These are phyloP conservation scores for Sycophila texana DNA, from an alignment of 2,888 invertebrate genomes.

Conservation along the genomic window DNA sequence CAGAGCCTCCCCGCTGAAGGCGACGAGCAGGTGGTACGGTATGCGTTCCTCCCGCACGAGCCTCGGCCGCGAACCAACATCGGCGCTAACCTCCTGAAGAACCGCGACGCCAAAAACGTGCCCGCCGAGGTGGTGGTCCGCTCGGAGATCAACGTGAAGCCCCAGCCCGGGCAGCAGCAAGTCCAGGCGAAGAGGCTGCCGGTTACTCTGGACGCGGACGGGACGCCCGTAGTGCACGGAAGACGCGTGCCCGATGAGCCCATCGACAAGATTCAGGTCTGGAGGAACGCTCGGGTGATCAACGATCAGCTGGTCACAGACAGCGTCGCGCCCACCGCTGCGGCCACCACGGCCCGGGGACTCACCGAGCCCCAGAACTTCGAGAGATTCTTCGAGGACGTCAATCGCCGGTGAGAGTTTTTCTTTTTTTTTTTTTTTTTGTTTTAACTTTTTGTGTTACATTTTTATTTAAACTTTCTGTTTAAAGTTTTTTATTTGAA, in stretches of 20 bases:
- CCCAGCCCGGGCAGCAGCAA: slow-evolving; percentile 50
- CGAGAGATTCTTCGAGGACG: slow-evolving; percentile 69
- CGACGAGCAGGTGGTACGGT: slow-evolving; percentile 53
- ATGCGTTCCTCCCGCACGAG: slow-evolving; percentile 66
- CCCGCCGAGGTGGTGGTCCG: slow-evolving; percentile 84
- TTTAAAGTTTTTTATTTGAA: no score
- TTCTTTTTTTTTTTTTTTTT: no score
- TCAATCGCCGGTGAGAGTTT: slow-evolving; percentile 67
- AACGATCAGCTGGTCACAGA: slow-evolving; percentile 88
- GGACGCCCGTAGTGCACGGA: slow-evolving; percentile 88
- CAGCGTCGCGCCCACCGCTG: slow-evolving; percentile 1
- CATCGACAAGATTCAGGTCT: slow-evolving; percentile 85
- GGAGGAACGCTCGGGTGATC: slow-evolving; percentile 92
- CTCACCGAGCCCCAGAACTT: slow-evolving; percentile 62
- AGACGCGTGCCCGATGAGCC: slow-evolving; percentile 90
- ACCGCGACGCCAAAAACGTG: slow-evolving; percentile 77
- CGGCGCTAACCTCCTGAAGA: slow-evolving; percentile 71
- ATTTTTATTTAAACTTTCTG: no score
- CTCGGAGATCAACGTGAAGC: slow-evolving; percentile 81
- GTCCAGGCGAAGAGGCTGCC: slow-evolving; percentile 76
- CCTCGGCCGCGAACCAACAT: slow-evolving; percentile 68
- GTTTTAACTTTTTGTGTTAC: no score
- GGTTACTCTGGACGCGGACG: slow-evolving; percentile 82
- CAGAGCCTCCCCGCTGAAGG: slow-evolving; percentile 32
- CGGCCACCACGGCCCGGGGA: slow-evolving; percentile 11